Percentiles rank a stretch among this genome's conserved stretches.
Evolutionary conservation across 2,113 vertebrate genomes (phyloP).

Genomic region (Prinia subflava): DNA sequence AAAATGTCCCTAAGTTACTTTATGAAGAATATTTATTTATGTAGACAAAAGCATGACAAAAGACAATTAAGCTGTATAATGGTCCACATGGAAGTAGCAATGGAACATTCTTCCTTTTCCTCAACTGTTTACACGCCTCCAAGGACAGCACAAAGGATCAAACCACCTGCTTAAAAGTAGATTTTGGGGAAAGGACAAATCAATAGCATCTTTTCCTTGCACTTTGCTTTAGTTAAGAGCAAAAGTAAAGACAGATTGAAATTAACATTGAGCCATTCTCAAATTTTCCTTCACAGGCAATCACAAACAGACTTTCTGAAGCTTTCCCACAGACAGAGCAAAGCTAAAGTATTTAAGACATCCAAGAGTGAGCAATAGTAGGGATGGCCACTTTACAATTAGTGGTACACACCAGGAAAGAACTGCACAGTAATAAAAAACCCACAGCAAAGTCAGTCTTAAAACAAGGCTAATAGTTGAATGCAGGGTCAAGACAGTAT

Average conservation of each 20-base stretch:
- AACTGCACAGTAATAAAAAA: not conserved
- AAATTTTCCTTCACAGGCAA: not conserved
- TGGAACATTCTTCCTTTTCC: not conserved
- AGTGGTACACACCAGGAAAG: not conserved
- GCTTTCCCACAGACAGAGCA: not conserved
- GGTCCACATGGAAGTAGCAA: not conserved
- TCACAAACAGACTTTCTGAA: not conserved
- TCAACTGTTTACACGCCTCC: not conserved
- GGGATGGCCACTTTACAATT: not conserved
- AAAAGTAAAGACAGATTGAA: not conserved
- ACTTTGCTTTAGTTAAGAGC: not conserved
- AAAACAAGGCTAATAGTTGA: not conserved
- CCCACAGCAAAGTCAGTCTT: not conserved
- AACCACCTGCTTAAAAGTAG: not conserved
- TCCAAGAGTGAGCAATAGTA: not conserved
- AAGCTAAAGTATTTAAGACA: not conserved
- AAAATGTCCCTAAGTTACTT: not conserved
- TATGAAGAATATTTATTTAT: not conserved
- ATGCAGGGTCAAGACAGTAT: not conserved
- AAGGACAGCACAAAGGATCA: not conserved
- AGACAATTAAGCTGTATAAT: not conserved
- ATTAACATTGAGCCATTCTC: not conserved
- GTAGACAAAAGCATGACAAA: not conserved
- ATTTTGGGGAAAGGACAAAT: not conserved
- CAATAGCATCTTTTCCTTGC: not conserved